Evolutionary conservation across 2,113 vertebrate genomes (phyloP), one percentile per base, ranked within the genome.

Genomic region (Engraulis encrasicolus): DNA sequence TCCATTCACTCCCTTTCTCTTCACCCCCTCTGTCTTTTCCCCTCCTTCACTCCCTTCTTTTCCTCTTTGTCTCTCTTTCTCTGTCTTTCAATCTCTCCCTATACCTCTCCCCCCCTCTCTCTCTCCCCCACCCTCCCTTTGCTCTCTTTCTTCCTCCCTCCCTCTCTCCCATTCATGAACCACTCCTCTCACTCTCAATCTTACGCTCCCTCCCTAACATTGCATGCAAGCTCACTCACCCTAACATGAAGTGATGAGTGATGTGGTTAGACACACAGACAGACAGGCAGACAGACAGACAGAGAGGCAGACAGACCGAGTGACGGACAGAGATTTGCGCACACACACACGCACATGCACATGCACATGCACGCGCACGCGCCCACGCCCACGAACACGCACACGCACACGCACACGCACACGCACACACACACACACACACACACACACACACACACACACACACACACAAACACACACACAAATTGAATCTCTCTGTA

Each of bases 281-380:
- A 50, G 19, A 50, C 78, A 50, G 17, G 27, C 78, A 80, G 19
- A 45, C 40, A n/a, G 4, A 45, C 40, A 79, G 37, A 45, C 40
- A 79, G 40, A 5, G 40, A n/a, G 20, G 6, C 48, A 50, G 19
- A 50, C 78, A 50, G 17, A 50, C 78, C 48, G 19, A 45, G 4
- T n/a, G 4, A 45, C 40, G 48, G 37, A 45, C 40, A 79, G 40
- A 5, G 40, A n/a, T 45, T 45, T 45, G 40, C 38, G 45, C 36
- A 78, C 78, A 40, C 6, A 79, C 27, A 0, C 18, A 54, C 27
- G 6, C 74, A 91, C 79, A 78, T 23, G 17, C 83, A 81, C 54
- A 80, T 71, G 34, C 2, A 83, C 83, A 87, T 1, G 78, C 15
- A 19, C 31, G 81, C 34, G 52, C 80, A 83, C 86, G 85, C 81